phyloP scores from a whole-genome alignment of 2,113 vertebrate species.

The Fulmarus glacialis region DNA sequence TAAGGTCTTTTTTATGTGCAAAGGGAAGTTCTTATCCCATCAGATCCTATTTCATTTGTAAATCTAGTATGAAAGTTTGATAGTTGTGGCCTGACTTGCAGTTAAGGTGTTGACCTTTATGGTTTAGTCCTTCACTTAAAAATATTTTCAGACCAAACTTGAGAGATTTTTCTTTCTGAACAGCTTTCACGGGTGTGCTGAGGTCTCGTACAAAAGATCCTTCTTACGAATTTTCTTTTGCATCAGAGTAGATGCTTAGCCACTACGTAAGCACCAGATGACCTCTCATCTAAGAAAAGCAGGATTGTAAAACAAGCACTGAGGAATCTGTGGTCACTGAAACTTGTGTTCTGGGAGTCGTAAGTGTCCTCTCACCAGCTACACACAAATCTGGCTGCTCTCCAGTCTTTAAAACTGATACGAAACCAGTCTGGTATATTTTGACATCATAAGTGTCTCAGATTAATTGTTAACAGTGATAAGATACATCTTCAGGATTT shows the following conservation, averaged over 20 bases:
- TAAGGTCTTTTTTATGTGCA: neutral
- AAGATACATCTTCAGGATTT: constrained; percentile 36
- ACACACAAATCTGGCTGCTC: constrained; percentile 19
- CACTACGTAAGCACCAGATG: neutral
- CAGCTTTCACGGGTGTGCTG: neutral
- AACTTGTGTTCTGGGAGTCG: neutral
- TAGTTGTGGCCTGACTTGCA: neutral
- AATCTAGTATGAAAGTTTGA: neutral
- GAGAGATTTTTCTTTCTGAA: neutral
- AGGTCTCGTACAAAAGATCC: neutral
- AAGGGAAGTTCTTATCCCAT: constrained; percentile 11
- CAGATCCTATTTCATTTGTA: constrained; percentile 12
- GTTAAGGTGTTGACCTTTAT: neutral
- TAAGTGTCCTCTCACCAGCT: neutral
- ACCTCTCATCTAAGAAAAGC: neutral
- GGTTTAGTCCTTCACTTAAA: neutral
- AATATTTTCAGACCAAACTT: neutral
- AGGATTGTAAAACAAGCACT: neutral
- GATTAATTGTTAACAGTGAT: constrained; percentile 17
- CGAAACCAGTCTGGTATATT: constrained; percentile 12
- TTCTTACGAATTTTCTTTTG: neutral
- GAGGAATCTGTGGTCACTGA: neutral
- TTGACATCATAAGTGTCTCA: constrained; percentile 53
- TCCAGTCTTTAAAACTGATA: constrained; percentile 23
- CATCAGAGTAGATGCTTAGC: neutral